These are phyloP conservation scores for Cacoxenus indagator DNA, from an alignment of 2,888 invertebrate species.

Conservation along the genomic window DNA sequence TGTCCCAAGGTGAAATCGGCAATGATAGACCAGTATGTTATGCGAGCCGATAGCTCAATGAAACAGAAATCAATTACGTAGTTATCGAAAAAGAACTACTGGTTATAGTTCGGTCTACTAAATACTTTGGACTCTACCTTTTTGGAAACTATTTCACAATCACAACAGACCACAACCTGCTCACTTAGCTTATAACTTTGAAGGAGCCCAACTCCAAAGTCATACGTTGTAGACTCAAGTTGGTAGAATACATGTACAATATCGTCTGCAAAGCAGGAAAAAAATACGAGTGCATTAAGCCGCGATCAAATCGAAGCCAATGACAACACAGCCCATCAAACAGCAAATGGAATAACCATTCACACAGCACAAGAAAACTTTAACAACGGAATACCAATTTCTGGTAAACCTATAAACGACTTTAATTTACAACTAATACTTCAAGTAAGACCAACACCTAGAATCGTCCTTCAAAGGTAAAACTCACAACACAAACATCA, in stretches of 20 bases:
- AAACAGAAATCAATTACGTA: constrained; percentile 2
- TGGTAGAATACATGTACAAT: constrained; percentile 55
- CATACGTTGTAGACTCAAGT: constrained; percentile 59
- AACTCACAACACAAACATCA: constrained; percentile 30
- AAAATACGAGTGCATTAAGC: constrained; percentile 38
- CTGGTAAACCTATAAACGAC: constrained; percentile 44
- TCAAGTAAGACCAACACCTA: constrained; percentile 18
- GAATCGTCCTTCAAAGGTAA: constrained; percentile 38
- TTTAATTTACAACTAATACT: constrained; percentile 41
- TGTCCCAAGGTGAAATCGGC: neutral
- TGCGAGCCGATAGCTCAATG: constrained; percentile 5
- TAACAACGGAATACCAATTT: constrained; percentile 41
- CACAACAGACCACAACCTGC: constrained; percentile 66
- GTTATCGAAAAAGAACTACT: constrained; percentile 9
- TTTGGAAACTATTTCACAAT: constrained; percentile 63
- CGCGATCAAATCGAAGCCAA: constrained; percentile 32
- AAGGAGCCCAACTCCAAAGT: constrained; percentile 64
- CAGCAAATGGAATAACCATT: constrained; percentile 23
- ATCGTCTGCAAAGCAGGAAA: constrained; percentile 42
- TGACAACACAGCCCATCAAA: too few relatives aligned
- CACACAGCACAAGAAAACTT: constrained; percentile 36
- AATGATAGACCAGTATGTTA: constrained; percentile 2
- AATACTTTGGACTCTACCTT: constrained; percentile 59
- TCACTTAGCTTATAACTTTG: constrained; percentile 61
- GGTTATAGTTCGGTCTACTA: neutral